phyloP scores from a whole-genome alignment of 2,888 invertebrate genomes.

The Nycteola revayana region DNA sequence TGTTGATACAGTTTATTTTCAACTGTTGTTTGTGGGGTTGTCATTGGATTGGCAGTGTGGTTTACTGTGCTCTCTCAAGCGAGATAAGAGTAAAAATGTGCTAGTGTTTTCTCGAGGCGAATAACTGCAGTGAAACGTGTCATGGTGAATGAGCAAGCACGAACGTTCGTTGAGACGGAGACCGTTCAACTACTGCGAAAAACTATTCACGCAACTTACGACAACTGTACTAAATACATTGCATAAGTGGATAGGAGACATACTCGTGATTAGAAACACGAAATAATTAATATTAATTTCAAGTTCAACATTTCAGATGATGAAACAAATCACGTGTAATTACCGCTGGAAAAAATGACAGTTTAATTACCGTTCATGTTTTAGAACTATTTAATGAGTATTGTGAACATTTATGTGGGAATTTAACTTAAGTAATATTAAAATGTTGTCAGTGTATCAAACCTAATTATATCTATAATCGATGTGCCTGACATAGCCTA shows the following conservation, averaged over 20 bases:
- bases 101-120: constrained; percentile 67
- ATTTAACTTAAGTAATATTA: too few species aligned
- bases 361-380: too few species aligned
- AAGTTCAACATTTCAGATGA: too few species aligned
- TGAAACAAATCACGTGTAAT: too few species aligned
- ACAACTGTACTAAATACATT: constrained; percentile 21
- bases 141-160: constrained; percentile 62
- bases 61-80: constrained; percentile 59
- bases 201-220: constrained; percentile 30
- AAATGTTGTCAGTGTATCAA: too few species aligned
- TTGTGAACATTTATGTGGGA: too few species aligned
- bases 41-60: constrained; percentile 38
- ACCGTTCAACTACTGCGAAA: constrained; percentile 33
- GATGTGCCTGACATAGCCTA: too few species aligned
- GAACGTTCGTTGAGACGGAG: constrained; percentile 35
- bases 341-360: too few species aligned
- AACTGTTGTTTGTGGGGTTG: constrained; percentile 22
- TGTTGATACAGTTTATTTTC: constrained; percentile 44
- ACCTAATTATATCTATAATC: too few species aligned
- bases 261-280: too few species aligned
- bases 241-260: constrained; percentile 24
- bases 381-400: too few species aligned
- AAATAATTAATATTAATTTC: too few species aligned
- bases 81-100: constrained; percentile 73
- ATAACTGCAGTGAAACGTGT: constrained; percentile 79